phyloP scores from a whole-genome alignment of 2,797 vertebrate genomes.

The Esox lucius region DNA sequence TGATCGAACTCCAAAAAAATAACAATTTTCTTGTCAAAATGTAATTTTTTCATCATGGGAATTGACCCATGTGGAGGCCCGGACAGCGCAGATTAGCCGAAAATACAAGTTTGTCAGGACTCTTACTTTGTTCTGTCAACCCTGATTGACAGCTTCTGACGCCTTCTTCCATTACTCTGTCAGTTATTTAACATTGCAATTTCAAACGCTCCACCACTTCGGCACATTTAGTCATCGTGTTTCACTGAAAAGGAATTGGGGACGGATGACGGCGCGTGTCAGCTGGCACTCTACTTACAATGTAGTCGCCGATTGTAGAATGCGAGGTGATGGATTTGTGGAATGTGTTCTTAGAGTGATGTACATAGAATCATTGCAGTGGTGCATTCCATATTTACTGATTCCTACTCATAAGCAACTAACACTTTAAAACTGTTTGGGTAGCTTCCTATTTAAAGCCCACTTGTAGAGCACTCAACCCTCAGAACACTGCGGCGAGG shows the following conservation, averaged over 20 bases:
- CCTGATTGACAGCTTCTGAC: conserved; percentile 70
- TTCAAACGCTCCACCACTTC: conserved; percentile 64
- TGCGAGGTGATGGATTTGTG: background rate
- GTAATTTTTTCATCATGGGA: conserved; percentile 36
- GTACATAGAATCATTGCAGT: background rate
- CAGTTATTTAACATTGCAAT: conserved; percentile 69
- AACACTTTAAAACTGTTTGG: background rate
- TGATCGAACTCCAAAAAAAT: background rate
- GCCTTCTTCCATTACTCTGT: conserved; percentile 68
- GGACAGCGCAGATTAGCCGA: conserved; percentile 41
- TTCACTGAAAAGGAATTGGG: conserved; percentile 32
- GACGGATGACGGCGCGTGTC: conserved; percentile 41
- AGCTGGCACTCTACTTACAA: conserved; percentile 45
- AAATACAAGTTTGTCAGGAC: conserved; percentile 64
- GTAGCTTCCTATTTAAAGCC: background rate
- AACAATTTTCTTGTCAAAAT: conserved; percentile 41
- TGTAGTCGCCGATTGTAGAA: background rate
- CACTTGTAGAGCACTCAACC: background rate
- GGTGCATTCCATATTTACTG: background rate
- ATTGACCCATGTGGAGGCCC: conserved; percentile 52
- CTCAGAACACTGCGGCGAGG: conserved; percentile 21
- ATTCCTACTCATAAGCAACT: background rate
- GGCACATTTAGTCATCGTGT: conserved; percentile 55
- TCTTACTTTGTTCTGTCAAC: conserved; percentile 61
- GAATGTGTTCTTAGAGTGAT: background rate